Conservation (phyloP, 2,888 invertebrate genomes). For the Nesidiocoris tenuis region DNA sequence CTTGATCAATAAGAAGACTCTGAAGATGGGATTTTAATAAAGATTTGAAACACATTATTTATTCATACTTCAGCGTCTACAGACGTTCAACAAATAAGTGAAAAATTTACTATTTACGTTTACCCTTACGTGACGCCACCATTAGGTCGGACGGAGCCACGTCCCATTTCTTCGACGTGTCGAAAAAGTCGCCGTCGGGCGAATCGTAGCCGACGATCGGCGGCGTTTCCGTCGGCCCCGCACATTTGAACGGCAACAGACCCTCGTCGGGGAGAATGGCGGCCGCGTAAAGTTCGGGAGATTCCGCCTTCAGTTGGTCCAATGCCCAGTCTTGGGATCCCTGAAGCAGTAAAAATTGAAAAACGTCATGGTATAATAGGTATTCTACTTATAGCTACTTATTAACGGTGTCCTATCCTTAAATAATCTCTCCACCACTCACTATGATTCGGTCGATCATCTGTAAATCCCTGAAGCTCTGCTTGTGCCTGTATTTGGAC, state of each 20-base stretch:
- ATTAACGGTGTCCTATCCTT: no score
- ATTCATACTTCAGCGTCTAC: not conserved
- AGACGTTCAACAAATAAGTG: not conserved
- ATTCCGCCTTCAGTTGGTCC: slow-evolving; percentile 73
- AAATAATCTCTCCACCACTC: no score
- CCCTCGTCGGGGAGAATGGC: slow-evolving; percentile 69
- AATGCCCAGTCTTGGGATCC: slow-evolving; percentile 74
- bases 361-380: no score
- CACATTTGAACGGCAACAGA: slow-evolving; percentile 66
- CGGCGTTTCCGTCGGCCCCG: slow-evolving; percentile 81
- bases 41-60: not conserved
- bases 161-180: slow-evolving; percentile 78
- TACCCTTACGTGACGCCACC: not conserved
- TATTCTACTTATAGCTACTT: no score
- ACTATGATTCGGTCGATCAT: slow-evolving; percentile 68
- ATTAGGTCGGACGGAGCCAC: slow-evolving; percentile 10
- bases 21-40: no score
- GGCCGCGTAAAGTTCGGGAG: slow-evolving; percentile 81
- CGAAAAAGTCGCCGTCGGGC: slow-evolving; percentile 88
- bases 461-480: slow-evolving; percentile 65
- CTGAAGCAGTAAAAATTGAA: not conserved
- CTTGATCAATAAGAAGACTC: no score
- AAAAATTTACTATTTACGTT: not conserved
- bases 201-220: slow-evolving; percentile 75
- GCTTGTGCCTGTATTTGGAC: slow-evolving; percentile 66